Conservation (phyloP, 2,113 vertebrate species). For the Donacobius atricapilla region DNA sequence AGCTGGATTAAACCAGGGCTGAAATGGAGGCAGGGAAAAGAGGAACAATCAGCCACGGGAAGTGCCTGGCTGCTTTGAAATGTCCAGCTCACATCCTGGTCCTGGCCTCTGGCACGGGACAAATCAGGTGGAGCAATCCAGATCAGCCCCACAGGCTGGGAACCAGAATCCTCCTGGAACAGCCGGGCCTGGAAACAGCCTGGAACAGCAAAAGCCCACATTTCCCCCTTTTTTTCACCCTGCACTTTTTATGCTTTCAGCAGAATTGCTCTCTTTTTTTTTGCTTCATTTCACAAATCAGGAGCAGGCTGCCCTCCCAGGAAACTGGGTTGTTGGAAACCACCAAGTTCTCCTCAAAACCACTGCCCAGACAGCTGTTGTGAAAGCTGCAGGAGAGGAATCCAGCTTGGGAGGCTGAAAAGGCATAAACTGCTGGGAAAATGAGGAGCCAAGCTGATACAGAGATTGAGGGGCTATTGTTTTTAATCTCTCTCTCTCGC, state of each 20-base stretch:
- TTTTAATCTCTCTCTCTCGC: conserved; percentile 1
- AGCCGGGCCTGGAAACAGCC: not conserved
- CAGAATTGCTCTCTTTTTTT: not conserved
- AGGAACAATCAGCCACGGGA: not conserved
- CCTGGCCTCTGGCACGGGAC: rapidly evolving
- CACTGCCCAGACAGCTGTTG: not conserved
- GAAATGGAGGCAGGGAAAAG: not conserved
- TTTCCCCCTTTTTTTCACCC: not conserved
- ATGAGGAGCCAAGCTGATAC: conserved; percentile 3
- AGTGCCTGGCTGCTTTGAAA: not conserved
- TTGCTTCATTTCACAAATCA: not conserved
- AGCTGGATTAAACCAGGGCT: not conserved
- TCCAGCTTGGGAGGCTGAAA: not conserved
- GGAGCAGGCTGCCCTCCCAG: not conserved
- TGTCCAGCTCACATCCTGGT: not conserved
- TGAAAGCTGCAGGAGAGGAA: not conserved
- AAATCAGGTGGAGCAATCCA: not conserved
- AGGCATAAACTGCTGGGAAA: conserved; percentile 24
- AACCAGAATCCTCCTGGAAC: not conserved
- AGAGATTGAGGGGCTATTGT: conserved; percentile 46
- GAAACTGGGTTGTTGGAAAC: not conserved
- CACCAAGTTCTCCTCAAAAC: not conserved
- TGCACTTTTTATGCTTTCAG: not conserved
- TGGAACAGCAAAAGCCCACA: not conserved
- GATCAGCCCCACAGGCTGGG: not conserved